phyloP scores from a whole-genome alignment of 2,797 vertebrate genomes.

The Sardinella longiceps region DNA sequence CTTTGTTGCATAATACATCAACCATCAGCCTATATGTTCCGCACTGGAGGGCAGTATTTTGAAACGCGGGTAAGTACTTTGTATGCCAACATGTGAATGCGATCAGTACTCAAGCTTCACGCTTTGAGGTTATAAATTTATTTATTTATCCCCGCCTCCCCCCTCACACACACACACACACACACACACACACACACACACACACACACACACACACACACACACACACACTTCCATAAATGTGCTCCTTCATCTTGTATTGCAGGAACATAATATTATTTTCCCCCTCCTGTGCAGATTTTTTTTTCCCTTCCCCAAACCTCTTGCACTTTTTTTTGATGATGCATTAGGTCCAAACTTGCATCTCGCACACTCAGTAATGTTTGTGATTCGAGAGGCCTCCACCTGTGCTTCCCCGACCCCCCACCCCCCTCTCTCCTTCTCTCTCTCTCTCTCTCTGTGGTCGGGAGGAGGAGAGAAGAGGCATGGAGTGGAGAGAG shows the following conservation, averaged over 20 bases:
- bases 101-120: conserved; percentile 48
- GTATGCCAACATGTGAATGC: conserved; percentile 39
- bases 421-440: too few species aligned
- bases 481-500: background rate
- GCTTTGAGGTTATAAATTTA: conserved; percentile 67
- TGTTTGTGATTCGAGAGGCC: conserved; percentile 52
- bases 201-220: too few species aligned
- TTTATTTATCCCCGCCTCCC: background rate
- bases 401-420: conserved; percentile 71
- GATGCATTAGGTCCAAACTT: conserved; percentile 81
- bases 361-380: conserved; percentile 71
- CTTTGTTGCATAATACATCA: conserved; percentile 75
- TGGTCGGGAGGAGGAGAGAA: conserved; percentile 6
- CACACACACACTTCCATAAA: conserved; percentile 53
- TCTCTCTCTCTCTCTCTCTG: background rate
- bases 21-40: conserved; percentile 63
- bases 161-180: too few species aligned
- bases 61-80: conserved; percentile 62
- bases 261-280: conserved; percentile 65
- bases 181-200: too few species aligned
- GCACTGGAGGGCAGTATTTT: conserved; percentile 71
- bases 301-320: conserved; percentile 45
- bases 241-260: conserved; percentile 75
- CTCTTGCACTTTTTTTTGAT: conserved; percentile 71
- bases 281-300: conserved; percentile 47